Evolutionary conservation across 1,140 invertebrate species (phyloP).

Genomic region (Spodoptera frugiperda): DNA sequence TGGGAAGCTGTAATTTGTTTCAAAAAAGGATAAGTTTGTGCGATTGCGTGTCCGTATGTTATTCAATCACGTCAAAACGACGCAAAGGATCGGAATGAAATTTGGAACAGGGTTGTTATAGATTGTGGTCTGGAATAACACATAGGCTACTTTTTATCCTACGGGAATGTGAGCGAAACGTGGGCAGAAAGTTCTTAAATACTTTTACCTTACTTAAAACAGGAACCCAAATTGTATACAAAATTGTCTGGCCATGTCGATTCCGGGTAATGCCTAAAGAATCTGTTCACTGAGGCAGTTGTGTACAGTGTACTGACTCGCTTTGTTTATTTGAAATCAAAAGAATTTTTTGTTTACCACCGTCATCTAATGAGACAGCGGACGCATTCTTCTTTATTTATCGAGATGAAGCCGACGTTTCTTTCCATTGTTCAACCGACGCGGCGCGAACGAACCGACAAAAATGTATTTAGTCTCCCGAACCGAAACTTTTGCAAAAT

Average conservation of each 20-base stretch:
- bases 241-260: not conserved
- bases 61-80: no score
- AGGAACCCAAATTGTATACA: no score
- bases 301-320: slow-evolving; percentile 23
- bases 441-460: slow-evolving; percentile 29
- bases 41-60: no score
- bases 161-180: no score
- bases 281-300: slow-evolving; percentile 23
- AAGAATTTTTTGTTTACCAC: slow-evolving; percentile 59
- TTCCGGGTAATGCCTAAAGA: slow-evolving; percentile 17
- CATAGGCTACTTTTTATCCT: no score
- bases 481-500: slow-evolving; percentile 70
- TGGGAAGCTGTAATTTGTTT: no score
- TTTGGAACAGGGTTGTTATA: no score
- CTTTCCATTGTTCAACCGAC: slow-evolving; percentile 44
- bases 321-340: slow-evolving; percentile 49
- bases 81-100: no score
- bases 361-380: slow-evolving; percentile 46
- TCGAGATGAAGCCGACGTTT: slow-evolving; percentile 48
- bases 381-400: slow-evolving; percentile 53
- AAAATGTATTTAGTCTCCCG: slow-evolving; percentile 61
- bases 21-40: no score
- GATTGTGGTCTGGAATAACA: no score
- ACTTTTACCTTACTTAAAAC: no score
- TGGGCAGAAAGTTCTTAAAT: no score